A percentile compares a stretch with the other conserved stretches of the same genome.
Conservation (phyloP, 2,797 vertebrate genomes). For the Avahi laniger region DNA sequence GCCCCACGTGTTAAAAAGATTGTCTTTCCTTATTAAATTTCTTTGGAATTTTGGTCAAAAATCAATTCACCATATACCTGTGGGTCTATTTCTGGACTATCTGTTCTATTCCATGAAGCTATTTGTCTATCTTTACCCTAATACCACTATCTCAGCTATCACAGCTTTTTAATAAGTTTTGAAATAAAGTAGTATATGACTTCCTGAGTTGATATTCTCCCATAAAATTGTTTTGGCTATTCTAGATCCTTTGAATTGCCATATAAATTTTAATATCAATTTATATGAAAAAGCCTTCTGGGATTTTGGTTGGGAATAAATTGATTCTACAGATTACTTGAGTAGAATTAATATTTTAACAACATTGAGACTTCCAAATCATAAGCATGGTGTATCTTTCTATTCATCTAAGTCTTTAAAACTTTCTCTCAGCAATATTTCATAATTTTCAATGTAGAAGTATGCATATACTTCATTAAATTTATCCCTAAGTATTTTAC, state of each 20-base stretch:
- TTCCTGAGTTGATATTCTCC: too few species aligned
- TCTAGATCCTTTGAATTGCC: background rate
- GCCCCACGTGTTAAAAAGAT: background rate
- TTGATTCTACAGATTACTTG: background rate
- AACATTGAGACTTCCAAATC: background rate
- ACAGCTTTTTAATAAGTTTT: background rate
- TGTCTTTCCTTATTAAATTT: background rate
- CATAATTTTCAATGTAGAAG: background rate
- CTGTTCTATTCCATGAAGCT: background rate
- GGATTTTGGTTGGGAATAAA: background rate
- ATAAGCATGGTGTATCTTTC: background rate
- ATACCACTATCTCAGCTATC: too few species aligned
- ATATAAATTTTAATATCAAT: background rate
- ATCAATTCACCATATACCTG: background rate
- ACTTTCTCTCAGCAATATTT: background rate
- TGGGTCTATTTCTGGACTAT: background rate
- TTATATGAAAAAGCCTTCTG: background rate
- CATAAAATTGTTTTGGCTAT: background rate
- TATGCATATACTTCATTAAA: background rate
- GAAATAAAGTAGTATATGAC: background rate
- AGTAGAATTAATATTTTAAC: conserved; percentile 3
- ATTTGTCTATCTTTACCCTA: background rate
- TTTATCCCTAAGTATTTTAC: background rate
- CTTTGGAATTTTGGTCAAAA: background rate
- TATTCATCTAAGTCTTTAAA: background rate